Percentiles rank a stretch among this genome's conserved stretches.
Evolutionary conservation across 2,888 invertebrate genomes (phyloP).

Genomic region (Stegana nigrithorax): DNA sequence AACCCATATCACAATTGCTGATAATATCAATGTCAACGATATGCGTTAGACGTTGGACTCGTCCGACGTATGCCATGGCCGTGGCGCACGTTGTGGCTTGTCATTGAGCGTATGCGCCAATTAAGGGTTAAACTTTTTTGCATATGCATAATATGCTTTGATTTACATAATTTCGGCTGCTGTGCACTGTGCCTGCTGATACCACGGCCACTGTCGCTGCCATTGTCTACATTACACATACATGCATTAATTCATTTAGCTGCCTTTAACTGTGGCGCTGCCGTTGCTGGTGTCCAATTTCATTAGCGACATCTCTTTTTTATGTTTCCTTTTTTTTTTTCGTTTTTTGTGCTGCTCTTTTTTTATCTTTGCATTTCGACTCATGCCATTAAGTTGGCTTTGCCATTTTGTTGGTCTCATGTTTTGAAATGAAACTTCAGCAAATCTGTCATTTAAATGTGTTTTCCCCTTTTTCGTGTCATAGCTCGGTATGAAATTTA

Average conservation of each 20-base stretch:
- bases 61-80: conserved; percentile 3
- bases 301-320: conserved; percentile 51
- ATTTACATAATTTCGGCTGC: conserved; percentile 58
- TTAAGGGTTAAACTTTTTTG: conserved; percentile 62
- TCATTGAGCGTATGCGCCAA: conserved; percentile 51
- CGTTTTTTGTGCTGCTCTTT: conserved; percentile 15
- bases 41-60: conserved; percentile 41
- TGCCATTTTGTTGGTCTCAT: conserved; percentile 32
- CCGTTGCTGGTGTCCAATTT: conserved; percentile 59
- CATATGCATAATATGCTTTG: conserved; percentile 22
- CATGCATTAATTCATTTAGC: conserved; percentile 57
- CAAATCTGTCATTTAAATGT: conserved; percentile 66
- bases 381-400: too few relatives aligned
- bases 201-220: conserved; percentile 7
- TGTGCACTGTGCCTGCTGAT: conserved; percentile 25
- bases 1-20: conserved; percentile 41
- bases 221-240: conserved; percentile 39
- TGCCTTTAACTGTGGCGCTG: conserved; percentile 17
- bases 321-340: too few relatives aligned
- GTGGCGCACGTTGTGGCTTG: too few relatives aligned
- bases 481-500: conserved; percentile 59
- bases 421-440: conserved; percentile 58
- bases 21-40: conserved; percentile 53
- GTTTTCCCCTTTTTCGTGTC: conserved; percentile 56
- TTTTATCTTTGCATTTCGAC: too few relatives aligned